These are phyloP conservation scores for Oasisia sp. DNA, from an alignment of 2,888 invertebrate species.

Conservation along the genomic window DNA sequence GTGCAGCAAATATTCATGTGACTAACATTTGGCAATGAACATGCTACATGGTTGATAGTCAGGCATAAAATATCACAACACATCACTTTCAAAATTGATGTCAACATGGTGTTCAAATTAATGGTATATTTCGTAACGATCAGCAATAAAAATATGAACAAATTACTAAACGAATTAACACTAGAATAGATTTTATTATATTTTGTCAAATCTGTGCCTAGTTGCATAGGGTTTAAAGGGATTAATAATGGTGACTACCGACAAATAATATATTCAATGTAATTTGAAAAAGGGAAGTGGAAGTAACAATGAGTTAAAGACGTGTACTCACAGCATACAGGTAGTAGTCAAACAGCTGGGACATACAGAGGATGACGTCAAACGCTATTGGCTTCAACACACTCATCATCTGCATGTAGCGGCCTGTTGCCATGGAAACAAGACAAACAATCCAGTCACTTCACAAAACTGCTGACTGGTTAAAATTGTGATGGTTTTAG, in stretches of 20 bases:
- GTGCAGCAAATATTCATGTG: not conserved
- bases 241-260: not conserved
- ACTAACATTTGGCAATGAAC: not conserved
- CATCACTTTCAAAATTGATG: not conserved
- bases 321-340: slow-evolving; percentile 76
- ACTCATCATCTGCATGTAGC: slow-evolving; percentile 92
- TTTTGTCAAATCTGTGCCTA: not conserved
- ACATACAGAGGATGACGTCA: slow-evolving; percentile 90
- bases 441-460: not conserved
- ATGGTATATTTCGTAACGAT: not conserved
- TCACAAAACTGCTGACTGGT: not conserved
- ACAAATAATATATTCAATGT: not conserved
- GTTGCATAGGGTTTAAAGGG: not conserved
- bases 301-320: too few species aligned
- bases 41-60: not conserved
- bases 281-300: not conserved
- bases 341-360: slow-evolving; percentile 93
- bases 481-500: not conserved
- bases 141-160: not conserved
- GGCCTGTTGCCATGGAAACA: slow-evolving; percentile 66
- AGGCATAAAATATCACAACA: not conserved
- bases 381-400: slow-evolving; percentile 88
- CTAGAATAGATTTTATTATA: not conserved
- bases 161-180: not conserved
- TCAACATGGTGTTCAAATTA: not conserved